Evolutionary conservation across 1,140 invertebrate species (phyloP).

Genomic region (Scaptomyza pallida): DNA sequence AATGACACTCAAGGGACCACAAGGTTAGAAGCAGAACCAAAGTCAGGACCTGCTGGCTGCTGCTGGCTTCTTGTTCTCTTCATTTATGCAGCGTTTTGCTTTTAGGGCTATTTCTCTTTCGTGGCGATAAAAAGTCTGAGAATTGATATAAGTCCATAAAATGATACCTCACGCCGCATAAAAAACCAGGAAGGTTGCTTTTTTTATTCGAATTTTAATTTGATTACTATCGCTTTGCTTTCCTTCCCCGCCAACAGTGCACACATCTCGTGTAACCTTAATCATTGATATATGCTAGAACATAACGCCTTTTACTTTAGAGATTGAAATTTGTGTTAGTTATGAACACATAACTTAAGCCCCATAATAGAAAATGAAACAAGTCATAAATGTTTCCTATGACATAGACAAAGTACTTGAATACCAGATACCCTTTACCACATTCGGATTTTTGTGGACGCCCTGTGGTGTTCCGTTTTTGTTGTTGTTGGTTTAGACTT

Average conservation of each 20-base stretch:
- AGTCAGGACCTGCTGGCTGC: conserved; percentile 29
- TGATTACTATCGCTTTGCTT: conserved; percentile 64
- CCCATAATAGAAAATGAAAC: background rate
- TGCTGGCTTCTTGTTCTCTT: conserved; percentile 55
- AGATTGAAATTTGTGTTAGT: conserved; percentile 17
- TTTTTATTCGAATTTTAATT: conserved; percentile 79
- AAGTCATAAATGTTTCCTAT: background rate
- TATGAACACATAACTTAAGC: conserved; percentile 1
- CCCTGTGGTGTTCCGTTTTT: background rate
- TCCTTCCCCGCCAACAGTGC: conserved; percentile 22
- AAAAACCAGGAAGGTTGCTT: conserved; percentile 17
- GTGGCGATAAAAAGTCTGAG: conserved; percentile 65
- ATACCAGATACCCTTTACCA: background rate
- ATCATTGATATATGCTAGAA: conserved; percentile 28
- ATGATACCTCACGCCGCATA: conserved; percentile 45
- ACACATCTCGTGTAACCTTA: conserved; percentile 12
- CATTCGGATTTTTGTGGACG: background rate
- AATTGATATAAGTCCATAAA: conserved; percentile 79
- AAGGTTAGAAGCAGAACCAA: conserved; percentile 17
- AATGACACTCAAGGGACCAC: conserved; percentile 73
- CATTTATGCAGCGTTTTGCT: conserved; percentile 48
- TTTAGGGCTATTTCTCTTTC: conserved; percentile 57
- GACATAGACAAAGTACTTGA: background rate
- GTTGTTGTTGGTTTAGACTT: background rate
- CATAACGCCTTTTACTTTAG: conserved; percentile 20